phyloP scores from a whole-genome alignment of 2,888 invertebrate genomes.

The Tholera decimalis region DNA sequence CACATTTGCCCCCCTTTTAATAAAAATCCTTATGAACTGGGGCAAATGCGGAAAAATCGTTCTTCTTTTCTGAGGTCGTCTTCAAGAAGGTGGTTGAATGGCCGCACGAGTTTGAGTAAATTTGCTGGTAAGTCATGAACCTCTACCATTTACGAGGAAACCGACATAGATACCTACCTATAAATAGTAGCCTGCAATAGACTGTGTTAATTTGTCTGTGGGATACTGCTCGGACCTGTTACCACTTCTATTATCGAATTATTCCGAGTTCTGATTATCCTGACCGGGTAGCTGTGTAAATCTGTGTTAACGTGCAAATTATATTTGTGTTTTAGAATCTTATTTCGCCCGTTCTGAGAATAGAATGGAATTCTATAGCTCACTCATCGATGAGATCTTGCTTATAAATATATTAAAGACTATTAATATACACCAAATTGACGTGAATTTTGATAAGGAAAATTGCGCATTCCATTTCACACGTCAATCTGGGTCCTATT shows the following conservation, averaged over 20 bases:
- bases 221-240: slow-evolving; percentile 3
- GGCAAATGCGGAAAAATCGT: too few species aligned
- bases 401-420: too few species aligned
- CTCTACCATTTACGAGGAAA: slow-evolving; percentile 14
- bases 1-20: too few species aligned
- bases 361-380: background rate
- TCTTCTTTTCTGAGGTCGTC: too few species aligned
- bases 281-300: slow-evolving; percentile 5
- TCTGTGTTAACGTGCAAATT: slow-evolving; percentile 16
- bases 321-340: slow-evolving; percentile 1
- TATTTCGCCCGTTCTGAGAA: background rate
- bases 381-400: background rate
- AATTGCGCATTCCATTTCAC: too few species aligned
- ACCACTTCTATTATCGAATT: slow-evolving; percentile 31
- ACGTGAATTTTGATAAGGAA: too few species aligned
- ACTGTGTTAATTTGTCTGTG: slow-evolving; percentile 42
- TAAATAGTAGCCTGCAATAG: slow-evolving; percentile 22
- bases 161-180: background rate
- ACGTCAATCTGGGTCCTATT: too few species aligned
- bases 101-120: background rate
- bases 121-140: slow-evolving; percentile 12
- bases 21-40: too few species aligned
- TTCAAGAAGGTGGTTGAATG: background rate
- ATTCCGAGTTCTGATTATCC: slow-evolving; percentile 27
- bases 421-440: too few species aligned